Conservation (phyloP, 2,113 vertebrate species). For the Balaeniceps rex region DNA sequence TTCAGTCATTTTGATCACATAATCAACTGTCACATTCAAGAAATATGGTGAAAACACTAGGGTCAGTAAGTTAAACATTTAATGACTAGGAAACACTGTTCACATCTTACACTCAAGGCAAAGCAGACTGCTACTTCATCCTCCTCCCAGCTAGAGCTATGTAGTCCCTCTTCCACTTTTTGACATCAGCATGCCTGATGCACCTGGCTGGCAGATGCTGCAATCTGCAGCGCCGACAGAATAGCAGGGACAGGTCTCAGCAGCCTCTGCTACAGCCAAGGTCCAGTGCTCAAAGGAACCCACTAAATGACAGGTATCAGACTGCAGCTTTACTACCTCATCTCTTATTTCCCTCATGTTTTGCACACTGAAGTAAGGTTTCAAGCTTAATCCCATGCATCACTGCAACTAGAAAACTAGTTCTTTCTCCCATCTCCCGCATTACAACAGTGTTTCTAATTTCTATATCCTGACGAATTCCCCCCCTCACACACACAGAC, state of each 20-base stretch:
- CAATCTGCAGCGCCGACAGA: not conserved
- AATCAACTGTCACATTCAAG: not conserved
- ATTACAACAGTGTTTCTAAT: not conserved
- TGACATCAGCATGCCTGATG: not conserved
- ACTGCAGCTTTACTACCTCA: not conserved
- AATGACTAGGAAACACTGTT: not conserved
- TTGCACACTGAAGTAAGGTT: not conserved
- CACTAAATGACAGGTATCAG: fast-evolving
- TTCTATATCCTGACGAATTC: not conserved
- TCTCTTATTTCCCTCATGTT: not conserved
- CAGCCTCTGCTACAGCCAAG: not conserved
- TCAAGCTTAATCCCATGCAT: not conserved
- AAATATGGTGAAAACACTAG: not conserved
- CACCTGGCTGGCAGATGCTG: not conserved
- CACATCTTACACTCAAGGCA: not conserved
- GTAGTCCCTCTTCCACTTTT: not conserved
- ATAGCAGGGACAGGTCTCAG: fast-evolving
- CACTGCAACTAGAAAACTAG: not conserved
- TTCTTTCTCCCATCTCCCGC: not conserved
- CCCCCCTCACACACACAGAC: not conserved
- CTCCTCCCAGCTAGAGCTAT: not conserved
- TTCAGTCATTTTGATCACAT: not conserved
- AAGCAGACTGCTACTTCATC: not conserved
- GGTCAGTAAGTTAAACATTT: not conserved
- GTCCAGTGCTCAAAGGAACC: fast-evolving